Percentiles rank a stretch among this genome's conserved stretches.
These are phyloP conservation scores for Scomberomorus guttatus DNA, from an alignment of 2,797 vertebrate genomes.

Conservation along the genomic window DNA sequence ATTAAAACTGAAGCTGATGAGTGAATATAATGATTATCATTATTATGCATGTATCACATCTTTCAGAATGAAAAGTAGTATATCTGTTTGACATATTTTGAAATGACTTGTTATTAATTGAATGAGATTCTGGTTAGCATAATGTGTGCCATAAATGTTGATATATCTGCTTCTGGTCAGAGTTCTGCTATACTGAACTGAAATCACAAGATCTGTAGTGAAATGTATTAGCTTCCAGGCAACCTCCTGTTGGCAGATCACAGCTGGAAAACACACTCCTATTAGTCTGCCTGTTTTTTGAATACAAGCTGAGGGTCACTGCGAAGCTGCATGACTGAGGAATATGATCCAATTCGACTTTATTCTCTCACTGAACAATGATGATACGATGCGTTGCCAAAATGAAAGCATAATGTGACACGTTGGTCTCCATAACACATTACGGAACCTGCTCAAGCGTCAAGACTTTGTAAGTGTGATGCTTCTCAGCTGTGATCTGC, in stretches of 20 bases:
- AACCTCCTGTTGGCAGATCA: conserved; percentile 9
- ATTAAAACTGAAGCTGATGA: too few species aligned
- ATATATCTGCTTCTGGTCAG: not conserved
- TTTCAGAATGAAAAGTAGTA: not conserved
- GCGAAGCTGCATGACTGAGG: conserved; percentile 30
- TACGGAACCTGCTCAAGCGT: conserved; percentile 49
- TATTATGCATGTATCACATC: not conserved
- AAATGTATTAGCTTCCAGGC: not conserved
- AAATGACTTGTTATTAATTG: not conserved
- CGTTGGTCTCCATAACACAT: conserved; percentile 46
- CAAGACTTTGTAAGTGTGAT: conserved; percentile 61
- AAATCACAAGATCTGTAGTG: conserved; percentile 5
- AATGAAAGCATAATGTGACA: conserved; percentile 49
- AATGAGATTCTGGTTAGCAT: not conserved
- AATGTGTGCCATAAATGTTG: not conserved
- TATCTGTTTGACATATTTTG: not conserved
- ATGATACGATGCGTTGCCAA: conserved; percentile 33
- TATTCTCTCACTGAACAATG: conserved; percentile 27
- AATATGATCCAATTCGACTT: conserved; percentile 35
- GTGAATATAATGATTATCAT: too few species aligned
- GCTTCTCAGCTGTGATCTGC: conserved; percentile 70
- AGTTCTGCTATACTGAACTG: not conserved
- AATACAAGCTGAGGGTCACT: conserved; percentile 43
- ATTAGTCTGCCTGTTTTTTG: conserved; percentile 25
- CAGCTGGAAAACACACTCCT: conserved; percentile 16